Conservation (phyloP, 1,140 invertebrate species). For the Gryllus bimaculatus region DNA sequence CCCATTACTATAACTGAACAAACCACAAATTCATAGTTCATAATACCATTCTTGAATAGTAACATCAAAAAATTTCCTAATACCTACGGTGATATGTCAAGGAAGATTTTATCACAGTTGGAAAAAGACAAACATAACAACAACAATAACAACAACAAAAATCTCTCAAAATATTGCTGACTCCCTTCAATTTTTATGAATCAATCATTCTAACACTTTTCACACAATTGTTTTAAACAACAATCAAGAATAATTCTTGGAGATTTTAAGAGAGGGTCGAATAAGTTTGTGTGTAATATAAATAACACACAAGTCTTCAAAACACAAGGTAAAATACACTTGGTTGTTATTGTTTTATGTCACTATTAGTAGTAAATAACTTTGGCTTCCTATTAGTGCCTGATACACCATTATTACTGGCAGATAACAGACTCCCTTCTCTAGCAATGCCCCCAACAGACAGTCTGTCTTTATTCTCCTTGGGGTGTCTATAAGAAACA, state of each 20-base stretch:
- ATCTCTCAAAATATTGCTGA: not conserved
- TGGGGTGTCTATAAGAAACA: slow-evolving; percentile 73
- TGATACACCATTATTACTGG: not conserved
- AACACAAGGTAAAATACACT: not conserved
- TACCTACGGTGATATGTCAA: not conserved
- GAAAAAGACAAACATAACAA: not conserved
- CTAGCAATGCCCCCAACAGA: not conserved
- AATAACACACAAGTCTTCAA: not conserved
- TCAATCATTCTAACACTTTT: not conserved
- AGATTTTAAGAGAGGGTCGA: too few species aligned
- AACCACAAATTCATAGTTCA: too few species aligned
- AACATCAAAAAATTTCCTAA: not conserved
- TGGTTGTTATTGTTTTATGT: not conserved
- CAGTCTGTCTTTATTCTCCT: not conserved
- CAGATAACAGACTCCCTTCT: not conserved
- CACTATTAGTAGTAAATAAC: not conserved
- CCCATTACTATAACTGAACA: too few species aligned
- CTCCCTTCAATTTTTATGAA: not conserved
- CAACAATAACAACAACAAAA: not conserved
- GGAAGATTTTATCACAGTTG: not conserved
- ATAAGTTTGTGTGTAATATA: too few species aligned
- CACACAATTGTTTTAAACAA: not conserved
- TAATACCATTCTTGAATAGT: too few species aligned
- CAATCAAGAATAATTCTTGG: not conserved
- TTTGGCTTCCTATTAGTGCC: not conserved